A percentile compares a stretch with the other conserved stretches of the same genome.
Evolutionary conservation across 2,888 invertebrate genomes (phyloP).

Genomic region (Harmothoe impar): DNA sequence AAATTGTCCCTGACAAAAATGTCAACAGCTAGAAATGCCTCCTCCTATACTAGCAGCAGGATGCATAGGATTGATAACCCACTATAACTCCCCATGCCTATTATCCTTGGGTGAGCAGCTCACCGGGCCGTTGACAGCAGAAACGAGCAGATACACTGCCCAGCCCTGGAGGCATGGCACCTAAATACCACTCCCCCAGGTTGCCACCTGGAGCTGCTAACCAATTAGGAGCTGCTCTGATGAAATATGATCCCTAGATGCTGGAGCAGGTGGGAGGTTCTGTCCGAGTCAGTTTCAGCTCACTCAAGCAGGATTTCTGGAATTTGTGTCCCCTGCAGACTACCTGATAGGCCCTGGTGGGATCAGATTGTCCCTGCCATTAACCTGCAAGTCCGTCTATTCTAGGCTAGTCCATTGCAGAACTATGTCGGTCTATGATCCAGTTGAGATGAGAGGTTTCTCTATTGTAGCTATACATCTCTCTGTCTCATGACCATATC

Average conservation of each 20-base stretch:
- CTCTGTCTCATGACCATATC: too few species aligned
- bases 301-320: neutral
- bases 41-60: neutral
- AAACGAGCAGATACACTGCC: neutral
- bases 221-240: too few species aligned
- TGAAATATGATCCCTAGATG: too few species aligned
- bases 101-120: neutral
- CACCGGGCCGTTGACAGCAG: neutral
- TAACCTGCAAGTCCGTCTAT: neutral
- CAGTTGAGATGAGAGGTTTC: too few species aligned
- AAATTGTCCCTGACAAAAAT: slow-evolving; percentile 11
- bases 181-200: neutral
- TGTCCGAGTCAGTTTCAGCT: neutral
- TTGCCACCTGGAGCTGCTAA: too few species aligned
- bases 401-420: neutral
- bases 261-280: neutral
- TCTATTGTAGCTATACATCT: too few species aligned
- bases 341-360: neutral
- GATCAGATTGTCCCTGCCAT: neutral
- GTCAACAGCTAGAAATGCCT: slow-evolving; percentile 6
- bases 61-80: too few species aligned
- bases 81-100: neutral
- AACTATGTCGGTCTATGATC: neutral
- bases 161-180: neutral
- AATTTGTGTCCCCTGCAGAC: slow-evolving; percentile 14